Evolutionary conservation across 2,113 vertebrate species (phyloP).

Genomic region (Agapornis roseicollis): DNA sequence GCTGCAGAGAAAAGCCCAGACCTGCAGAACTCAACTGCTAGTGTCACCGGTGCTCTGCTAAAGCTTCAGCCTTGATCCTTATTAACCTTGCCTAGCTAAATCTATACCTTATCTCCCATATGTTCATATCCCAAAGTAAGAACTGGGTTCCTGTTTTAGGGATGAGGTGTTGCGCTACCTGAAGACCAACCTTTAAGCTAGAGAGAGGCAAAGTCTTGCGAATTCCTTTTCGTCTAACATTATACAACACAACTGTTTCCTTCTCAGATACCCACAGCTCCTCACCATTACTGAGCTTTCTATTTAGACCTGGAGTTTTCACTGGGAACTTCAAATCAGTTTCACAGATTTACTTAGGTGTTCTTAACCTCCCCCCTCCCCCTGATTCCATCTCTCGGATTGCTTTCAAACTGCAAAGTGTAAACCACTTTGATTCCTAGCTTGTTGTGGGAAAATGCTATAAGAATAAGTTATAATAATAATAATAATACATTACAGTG

Average conservation of each 20-base stretch:
- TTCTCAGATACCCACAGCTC: neutral
- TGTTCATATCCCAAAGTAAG: neutral
- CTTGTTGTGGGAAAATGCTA: constrained; percentile 44
- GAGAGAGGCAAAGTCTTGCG: neutral
- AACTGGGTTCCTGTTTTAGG: neutral
- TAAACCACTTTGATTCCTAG: constrained; percentile 44
- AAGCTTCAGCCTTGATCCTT: neutral
- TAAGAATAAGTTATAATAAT: constrained; percentile 64
- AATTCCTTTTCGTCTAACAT: neutral
- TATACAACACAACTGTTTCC: neutral
- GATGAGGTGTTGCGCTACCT: neutral
- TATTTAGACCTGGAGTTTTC: neutral
- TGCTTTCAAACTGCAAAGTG: constrained; percentile 36
- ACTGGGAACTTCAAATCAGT: neutral
- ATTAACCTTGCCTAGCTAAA: neutral
- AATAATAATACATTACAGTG: constrained; percentile 58
- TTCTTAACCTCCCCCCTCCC: neutral
- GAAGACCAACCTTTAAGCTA: neutral
- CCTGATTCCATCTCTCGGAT: constrained; percentile 11
- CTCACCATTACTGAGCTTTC: neutral
- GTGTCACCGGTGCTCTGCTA: neutral
- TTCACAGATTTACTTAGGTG: neutral
- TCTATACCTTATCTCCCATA: neutral
- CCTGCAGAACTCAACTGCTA: neutral
- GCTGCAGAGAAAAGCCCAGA: neutral